These are phyloP conservation scores for Tetramorium simillimum DNA, from an alignment of 1,140 invertebrate genomes.

Conservation along the genomic window DNA sequence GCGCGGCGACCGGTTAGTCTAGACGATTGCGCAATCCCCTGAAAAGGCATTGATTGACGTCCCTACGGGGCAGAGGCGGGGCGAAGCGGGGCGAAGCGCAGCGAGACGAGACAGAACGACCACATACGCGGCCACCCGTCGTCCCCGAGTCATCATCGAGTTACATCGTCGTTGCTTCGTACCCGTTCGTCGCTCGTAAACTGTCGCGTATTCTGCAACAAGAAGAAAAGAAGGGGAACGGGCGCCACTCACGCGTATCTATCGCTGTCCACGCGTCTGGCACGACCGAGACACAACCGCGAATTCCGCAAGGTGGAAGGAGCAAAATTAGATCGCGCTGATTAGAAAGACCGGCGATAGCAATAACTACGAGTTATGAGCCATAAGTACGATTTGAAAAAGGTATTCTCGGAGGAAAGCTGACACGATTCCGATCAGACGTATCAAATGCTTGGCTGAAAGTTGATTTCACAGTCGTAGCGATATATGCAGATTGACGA, in stretches of 20 bases:
- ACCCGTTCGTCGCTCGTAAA: conserved; percentile 46
- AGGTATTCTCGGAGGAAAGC: neutral
- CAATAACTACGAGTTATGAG: neutral
- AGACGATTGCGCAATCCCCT: conserved; percentile 76
- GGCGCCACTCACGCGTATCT: neutral
- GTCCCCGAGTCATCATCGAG: conserved; percentile 53
- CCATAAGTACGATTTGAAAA: neutral
- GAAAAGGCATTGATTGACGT: conserved; percentile 76
- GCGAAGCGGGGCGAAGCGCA: neutral
- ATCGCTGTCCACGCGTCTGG: neutral
- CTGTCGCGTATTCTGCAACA: conserved; percentile 38
- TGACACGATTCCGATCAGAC: neutral
- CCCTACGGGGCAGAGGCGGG: conserved; percentile 49
- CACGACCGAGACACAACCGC: conserved; percentile 11
- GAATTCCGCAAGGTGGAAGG: neutral
- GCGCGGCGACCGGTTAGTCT: conserved; percentile 72
- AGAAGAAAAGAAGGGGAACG: conserved; percentile 21
- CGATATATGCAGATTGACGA: neutral
- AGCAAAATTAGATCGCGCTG: neutral
- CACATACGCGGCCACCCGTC: conserved; percentile 51
- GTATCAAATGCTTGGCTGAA: neutral
- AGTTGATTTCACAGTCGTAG: neutral
- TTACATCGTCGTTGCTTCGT: conserved; percentile 33
- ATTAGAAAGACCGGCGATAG: neutral
- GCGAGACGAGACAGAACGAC: conserved; percentile 42